Conservation (phyloP, 1,140 invertebrate genomes). For the Scylla paramamosain region DNA sequence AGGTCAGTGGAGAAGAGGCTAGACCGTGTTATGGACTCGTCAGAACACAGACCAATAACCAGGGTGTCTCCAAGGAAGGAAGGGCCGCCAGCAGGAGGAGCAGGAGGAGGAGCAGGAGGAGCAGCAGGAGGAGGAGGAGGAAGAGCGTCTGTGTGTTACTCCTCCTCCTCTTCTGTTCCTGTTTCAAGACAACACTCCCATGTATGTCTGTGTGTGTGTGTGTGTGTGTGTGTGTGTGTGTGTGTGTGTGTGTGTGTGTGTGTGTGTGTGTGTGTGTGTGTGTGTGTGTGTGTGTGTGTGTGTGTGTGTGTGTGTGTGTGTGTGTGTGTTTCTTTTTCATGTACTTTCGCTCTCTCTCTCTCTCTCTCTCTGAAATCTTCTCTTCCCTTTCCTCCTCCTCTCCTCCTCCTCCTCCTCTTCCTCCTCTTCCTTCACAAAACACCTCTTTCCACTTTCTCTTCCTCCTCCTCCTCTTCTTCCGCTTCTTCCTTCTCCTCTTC, state of each 20-base stretch:
- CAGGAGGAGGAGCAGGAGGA: background rate
- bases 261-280: conserved; percentile 61
- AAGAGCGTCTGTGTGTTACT: background rate
- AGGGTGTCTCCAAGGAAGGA: conserved; percentile 56
- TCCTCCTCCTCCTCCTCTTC: background rate
- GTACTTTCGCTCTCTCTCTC: background rate
- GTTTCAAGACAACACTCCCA: conserved; percentile 39
- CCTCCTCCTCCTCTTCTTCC: background rate
- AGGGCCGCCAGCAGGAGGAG: no score
- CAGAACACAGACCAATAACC: background rate
- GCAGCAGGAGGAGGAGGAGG: background rate
- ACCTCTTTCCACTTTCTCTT: background rate
- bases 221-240: conserved; percentile 61
- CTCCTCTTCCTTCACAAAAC: no score
- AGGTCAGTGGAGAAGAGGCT: conserved; percentile 63
- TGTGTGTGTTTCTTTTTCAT: background rate
- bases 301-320: background rate
- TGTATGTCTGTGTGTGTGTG: conserved; percentile 55
- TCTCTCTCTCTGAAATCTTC: background rate
- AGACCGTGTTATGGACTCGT: conserved; percentile 64
- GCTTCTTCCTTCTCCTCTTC: background rate
- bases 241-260: conserved; percentile 37
- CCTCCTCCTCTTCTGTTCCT: background rate
- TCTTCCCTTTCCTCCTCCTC: background rate
- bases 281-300: background rate